Evolutionary conservation across 2,888 invertebrate genomes (phyloP), one percentile per base, ranked within the genome.

Genomic region (Ametastegia equiseti): DNA sequence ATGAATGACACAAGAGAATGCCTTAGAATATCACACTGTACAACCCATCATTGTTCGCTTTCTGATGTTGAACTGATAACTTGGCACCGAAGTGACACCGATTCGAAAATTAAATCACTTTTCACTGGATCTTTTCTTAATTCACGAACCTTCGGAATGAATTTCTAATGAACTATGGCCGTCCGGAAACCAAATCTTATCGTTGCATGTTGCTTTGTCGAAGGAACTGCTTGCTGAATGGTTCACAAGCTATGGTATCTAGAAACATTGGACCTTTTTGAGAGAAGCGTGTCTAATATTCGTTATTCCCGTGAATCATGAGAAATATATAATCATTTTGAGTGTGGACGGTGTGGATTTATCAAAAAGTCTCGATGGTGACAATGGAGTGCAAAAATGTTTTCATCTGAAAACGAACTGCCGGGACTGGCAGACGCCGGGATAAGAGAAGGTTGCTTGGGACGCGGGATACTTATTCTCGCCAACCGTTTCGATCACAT

Each of bases 41-140:
- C 13, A 36, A 23, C 67, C 33, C 36, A 39, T 67, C 67, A 27
- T 67, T 39, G 67, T 39, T 67, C 13, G 19, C 39, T 67, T 23
- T 67, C 67, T 67, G 42, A 23, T 19, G 39, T 67, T 23, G 19
- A 9, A 23, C 5, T 36, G 67, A 67, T 42, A 67, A 19, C 67
- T 11, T 15, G 19, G 39, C 13, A 39, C 67, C 67, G 39, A 39
- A 67, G 36, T 39, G 36, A 39, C 39, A 39, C 23, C 39, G 67
- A 67, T 67, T 67, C 19, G 2, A 67, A 67, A 67, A 23, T 67
- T 67, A 39, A 67, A n/a, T 67, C 13, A 60, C 30, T 36, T 39
- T 42, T 42, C 5, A 9, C 9, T 67, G n/a, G 1, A 39, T 39
- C 19, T 19, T 39, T 9, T 11, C 67, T 7, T 19, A n/a, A n/a